A percentile compares a stretch with the other conserved stretches of the same genome.
Evolutionary conservation across 2,797 vertebrate species (phyloP).

Genomic region (Synanceia verrucosa): DNA sequence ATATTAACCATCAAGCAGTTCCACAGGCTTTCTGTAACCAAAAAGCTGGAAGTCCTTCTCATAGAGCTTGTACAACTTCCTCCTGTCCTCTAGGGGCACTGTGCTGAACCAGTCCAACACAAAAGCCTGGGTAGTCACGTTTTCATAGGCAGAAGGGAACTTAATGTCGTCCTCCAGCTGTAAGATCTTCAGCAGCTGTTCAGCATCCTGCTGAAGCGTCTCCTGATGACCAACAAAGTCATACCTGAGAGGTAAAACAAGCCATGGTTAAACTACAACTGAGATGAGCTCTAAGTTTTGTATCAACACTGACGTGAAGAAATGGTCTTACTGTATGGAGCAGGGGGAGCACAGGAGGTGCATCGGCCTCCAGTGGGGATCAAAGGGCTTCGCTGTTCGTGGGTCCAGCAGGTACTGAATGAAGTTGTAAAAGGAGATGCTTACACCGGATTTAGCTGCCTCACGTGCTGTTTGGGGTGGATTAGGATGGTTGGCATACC

Average conservation of each 20-base stretch:
- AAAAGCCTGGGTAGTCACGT: conserved; percentile 80
- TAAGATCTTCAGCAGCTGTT: conserved; percentile 77
- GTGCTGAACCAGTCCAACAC: conserved; percentile 25
- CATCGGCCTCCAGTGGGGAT: conserved; percentile 92
- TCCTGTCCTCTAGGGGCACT: conserved; percentile 29
- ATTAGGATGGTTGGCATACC: conserved; percentile 81
- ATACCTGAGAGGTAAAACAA: conserved; percentile 64
- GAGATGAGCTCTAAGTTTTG: background rate
- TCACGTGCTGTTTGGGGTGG: conserved; percentile 80
- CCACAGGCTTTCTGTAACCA: conserved; percentile 35
- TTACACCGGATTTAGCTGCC: conserved; percentile 83
- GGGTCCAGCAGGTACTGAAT: conserved; percentile 92
- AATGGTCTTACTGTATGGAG: conserved; percentile 80
- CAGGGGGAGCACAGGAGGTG: conserved; percentile 90
- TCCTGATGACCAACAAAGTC: conserved; percentile 91
- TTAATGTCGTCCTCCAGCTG: background rate
- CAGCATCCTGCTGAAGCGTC: conserved; percentile 84
- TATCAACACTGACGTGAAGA: background rate
- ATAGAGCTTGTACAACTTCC: conserved; percentile 36
- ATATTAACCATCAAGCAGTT: too few relatives aligned
- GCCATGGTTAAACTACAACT: background rate
- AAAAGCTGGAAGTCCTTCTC: background rate
- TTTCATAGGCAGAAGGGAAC: too few relatives aligned
- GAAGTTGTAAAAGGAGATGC: conserved; percentile 88
- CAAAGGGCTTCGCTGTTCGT: conserved; percentile 87